Base-by-base conservation (phyloP, 1,140 invertebrate species). In the Subanguina moxae region DNA sequence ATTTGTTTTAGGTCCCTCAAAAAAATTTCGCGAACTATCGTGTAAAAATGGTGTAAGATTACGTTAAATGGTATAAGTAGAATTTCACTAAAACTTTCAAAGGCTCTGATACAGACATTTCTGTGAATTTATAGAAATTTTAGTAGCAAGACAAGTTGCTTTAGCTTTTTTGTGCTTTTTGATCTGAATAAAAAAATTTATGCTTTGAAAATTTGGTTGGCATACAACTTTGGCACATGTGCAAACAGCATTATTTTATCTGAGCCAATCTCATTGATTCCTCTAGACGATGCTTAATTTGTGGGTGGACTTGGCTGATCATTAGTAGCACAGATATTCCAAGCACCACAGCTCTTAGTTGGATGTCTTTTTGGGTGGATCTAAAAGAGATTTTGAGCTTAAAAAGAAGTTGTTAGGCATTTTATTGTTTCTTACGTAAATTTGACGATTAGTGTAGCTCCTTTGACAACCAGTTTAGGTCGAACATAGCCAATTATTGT, bases 401-500 rank as follows among this genome's bases (percentile, higher is more conserved):
- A 3, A 52, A 8, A 52, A 52, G 17, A 7, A 15, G 15, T 52
- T 25, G 3, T 52, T 52, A 3, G 3, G 23, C n/a, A 7, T 21
- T 52, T 52, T 19, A 15, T 1, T 38, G 17, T 1, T 23, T 72
- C 70, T 43, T 38, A 76, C 74, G 67, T 72, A 48, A 76, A 76
- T 57, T 76, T 76, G 38, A 76, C 62, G 32, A 77, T 45, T 45
- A 76, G 52, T 8, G 69, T 77, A 38, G 77, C 77, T 28, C 58
- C 48, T 30, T 66, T 77, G 11, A 78, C 46, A 11, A 68, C 75
- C 23, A 76, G 62, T 58, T 76, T 76, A n/a, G 74, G 68, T 19
- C 74, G 70, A 43, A 76, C 66, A 57, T 76, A 73, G 17, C 74
- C 74, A 25, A 76, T 38, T 19, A 76, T 65, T 46, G 74, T 77